Conservation (phyloP, 2,888 invertebrate genomes). For the Herminia tarsipennalis region DNA sequence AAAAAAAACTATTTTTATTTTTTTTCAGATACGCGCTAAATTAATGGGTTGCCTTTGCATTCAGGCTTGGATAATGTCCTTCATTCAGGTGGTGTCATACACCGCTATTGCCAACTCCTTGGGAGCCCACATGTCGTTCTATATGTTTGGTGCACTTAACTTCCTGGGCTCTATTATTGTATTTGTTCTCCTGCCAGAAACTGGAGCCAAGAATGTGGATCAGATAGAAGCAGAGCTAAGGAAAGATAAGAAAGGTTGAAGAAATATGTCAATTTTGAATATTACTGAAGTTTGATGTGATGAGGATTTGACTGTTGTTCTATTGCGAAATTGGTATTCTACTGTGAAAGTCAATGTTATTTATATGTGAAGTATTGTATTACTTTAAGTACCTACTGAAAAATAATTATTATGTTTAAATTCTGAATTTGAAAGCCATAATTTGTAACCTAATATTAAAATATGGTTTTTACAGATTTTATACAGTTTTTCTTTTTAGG, state of each 20-base stretch:
- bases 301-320: too few relatives aligned
- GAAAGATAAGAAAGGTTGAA: neutral
- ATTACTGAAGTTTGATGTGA: too few relatives aligned
- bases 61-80: constrained; percentile 50
- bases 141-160: constrained; percentile 60
- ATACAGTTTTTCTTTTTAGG: too few relatives aligned
- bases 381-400: too few relatives aligned
- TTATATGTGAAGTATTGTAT: too few relatives aligned
- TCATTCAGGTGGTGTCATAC: constrained; percentile 49
- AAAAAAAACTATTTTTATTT: neutral
- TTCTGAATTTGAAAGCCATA: too few relatives aligned
- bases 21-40: constrained; percentile 58
- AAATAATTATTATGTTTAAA: too few relatives aligned
- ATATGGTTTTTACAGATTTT: too few relatives aligned
- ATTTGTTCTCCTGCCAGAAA: constrained; percentile 67
- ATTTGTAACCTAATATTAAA: too few relatives aligned
- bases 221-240: constrained; percentile 53
- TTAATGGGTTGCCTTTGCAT: constrained; percentile 53
- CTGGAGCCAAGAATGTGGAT: constrained; percentile 67
- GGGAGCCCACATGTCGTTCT: constrained; percentile 64
- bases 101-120: constrained; percentile 43
- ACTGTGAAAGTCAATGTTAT: too few relatives aligned
- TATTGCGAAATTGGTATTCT: too few relatives aligned
- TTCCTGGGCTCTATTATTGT: constrained; percentile 54
- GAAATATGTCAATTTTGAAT: too few relatives aligned